phyloP scores from a whole-genome alignment of 2,888 invertebrate genomes.

The Mechanitis mazaeus region DNA sequence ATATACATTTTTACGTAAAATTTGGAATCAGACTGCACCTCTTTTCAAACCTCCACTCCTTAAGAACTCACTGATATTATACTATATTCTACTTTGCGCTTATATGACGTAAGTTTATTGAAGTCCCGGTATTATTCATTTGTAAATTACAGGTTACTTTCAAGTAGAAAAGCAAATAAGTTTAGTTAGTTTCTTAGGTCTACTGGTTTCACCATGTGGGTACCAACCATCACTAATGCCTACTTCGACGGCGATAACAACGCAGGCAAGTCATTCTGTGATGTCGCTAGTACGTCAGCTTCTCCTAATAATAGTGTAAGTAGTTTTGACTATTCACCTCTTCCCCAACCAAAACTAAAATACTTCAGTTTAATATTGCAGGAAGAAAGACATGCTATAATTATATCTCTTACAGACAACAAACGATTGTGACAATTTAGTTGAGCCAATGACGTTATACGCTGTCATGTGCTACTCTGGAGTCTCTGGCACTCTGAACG shows the following conservation, averaged over 20 bases:
- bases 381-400: neutral
- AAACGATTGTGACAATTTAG: conserved; percentile 46
- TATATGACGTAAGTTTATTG: conserved; percentile 58
- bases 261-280: conserved; percentile 51
- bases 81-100: conserved; percentile 56
- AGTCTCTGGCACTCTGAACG: conserved; percentile 38
- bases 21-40: conserved; percentile 64
- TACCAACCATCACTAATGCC: conserved; percentile 59
- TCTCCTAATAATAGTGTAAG: conserved; percentile 38
- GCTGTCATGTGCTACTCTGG: conserved; percentile 59
- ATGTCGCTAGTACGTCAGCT: conserved; percentile 52
- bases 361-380: too few relatives aligned
- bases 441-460: conserved; percentile 52
- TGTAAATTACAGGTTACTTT: neutral
- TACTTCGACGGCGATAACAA: conserved; percentile 50
- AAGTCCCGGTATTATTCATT: neutral
- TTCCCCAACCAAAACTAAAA: neutral
- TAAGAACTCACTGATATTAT: conserved; percentile 53
- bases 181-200: conserved; percentile 39
- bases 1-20: conserved; percentile 40
- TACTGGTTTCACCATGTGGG: conserved; percentile 63
- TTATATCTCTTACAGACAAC: conserved; percentile 32
- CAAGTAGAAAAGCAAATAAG: neutral
- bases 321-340: neutral
- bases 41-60: conserved; percentile 57